Percentiles rank a stretch among this genome's conserved stretches.
These are phyloP conservation scores for Rhinella marina DNA, from an alignment of 2,797 vertebrate species.

Conservation along the genomic window DNA sequence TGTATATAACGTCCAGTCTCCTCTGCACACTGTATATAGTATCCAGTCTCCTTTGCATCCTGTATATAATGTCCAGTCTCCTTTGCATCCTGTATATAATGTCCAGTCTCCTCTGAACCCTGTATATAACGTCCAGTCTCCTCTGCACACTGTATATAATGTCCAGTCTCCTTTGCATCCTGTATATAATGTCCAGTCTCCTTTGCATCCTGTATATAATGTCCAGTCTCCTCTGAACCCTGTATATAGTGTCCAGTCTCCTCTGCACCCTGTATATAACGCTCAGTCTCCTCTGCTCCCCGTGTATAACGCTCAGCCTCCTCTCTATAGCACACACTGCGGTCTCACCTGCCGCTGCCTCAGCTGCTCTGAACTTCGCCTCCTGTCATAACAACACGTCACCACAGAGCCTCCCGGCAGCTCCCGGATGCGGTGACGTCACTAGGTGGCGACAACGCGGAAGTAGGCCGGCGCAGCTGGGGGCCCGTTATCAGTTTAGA, in stretches of 20 bases:
- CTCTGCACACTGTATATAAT: neutral
- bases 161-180: neutral
- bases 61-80: neutral
- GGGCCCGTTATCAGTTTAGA: neutral
- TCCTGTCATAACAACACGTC: constrained; percentile 71
- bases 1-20: neutral
- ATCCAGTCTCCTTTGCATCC: neutral
- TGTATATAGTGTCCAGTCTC: neutral
- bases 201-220: neutral
- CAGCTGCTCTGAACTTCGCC: constrained; percentile 47
- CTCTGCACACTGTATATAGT: no score
- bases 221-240: neutral
- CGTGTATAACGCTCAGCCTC: neutral
- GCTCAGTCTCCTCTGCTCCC: neutral
- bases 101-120: no score
- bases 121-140: neutral
- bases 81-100: neutral
- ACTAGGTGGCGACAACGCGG: constrained; percentile 56
- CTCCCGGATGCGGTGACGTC: constrained; percentile 53
- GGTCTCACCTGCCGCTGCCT: constrained; percentile 10
- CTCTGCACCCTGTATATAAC: neutral
- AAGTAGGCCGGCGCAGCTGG: neutral
- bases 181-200: neutral
- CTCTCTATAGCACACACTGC: neutral
- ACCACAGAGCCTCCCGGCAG: constrained; percentile 64